Evolutionary conservation across 2,888 invertebrate species (phyloP).

Genomic region (Drosophila kambysellisi): DNA sequence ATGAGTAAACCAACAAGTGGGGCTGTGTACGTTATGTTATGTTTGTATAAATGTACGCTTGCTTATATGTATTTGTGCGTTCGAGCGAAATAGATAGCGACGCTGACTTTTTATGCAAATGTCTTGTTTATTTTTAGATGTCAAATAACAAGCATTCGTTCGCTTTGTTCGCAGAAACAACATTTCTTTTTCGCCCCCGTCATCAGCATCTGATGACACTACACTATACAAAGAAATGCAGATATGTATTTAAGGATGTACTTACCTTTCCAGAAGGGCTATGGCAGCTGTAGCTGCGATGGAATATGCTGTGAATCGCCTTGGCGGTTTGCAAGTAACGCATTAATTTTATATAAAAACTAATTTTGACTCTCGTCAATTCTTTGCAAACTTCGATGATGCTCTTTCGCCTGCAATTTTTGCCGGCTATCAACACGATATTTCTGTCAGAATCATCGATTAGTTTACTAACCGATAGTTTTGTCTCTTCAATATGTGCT

Average conservation of each 20-base stretch:
- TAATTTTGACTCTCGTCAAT: not conserved
- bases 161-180: constrained; percentile 37
- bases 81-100: constrained; percentile 7
- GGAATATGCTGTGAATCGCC: constrained; percentile 37
- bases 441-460: constrained; percentile 11
- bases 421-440: constrained; percentile 41
- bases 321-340: constrained; percentile 49
- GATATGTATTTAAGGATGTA: not conserved
- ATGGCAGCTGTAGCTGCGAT: constrained; percentile 33
- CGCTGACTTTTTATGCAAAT: constrained; percentile 57
- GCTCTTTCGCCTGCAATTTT: constrained; percentile 39
- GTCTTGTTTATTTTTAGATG: constrained; percentile 61
- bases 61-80: constrained; percentile 19
- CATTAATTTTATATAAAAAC: constrained; percentile 48
- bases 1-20: constrained; percentile 68
- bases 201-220: not conserved
- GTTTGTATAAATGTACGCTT: not conserved
- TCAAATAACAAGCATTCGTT: constrained; percentile 26
- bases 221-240: not conserved
- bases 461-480: not conserved
- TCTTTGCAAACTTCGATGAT: constrained; percentile 21
- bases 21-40: constrained; percentile 5
- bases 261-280: constrained; percentile 51
- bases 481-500: not conserved
- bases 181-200: constrained; percentile 13